Conservation (phyloP, 2,113 vertebrate species). For the Meriones unguiculatus region DNA sequence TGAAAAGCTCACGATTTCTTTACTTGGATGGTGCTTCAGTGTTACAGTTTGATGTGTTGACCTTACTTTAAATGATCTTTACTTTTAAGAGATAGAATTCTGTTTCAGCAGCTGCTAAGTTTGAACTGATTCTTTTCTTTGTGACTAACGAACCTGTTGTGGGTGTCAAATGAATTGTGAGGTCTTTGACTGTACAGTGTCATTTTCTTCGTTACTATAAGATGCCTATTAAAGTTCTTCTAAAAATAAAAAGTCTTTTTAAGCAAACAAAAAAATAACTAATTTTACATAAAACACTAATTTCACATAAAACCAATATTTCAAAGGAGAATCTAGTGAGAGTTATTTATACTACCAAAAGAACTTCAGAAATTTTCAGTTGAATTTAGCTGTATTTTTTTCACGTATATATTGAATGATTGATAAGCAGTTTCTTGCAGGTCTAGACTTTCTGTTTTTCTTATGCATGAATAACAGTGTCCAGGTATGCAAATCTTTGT, state of each 20-base stretch:
- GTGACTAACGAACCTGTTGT: neutral
- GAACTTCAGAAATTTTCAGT: neutral
- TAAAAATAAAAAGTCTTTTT: neutral
- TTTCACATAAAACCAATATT: neutral
- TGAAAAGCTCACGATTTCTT: neutral
- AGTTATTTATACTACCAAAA: neutral
- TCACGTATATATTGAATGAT: neutral
- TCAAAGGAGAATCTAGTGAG: neutral
- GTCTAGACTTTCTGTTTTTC: neutral
- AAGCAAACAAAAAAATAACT: neutral
- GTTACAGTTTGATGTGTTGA: neutral
- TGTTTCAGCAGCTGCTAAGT: neutral
- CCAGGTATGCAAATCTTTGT: neutral
- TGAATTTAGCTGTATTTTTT: neutral
- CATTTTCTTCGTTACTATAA: neutral
- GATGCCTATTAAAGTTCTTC: neutral
- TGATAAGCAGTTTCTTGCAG: neutral
- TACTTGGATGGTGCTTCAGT: neutral
- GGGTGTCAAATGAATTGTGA: constrained; percentile 1
- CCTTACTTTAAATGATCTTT: neutral
- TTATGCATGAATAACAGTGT: neutral
- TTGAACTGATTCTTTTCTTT: neutral
- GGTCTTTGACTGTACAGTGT: neutral
- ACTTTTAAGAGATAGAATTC: neutral
- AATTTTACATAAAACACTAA: neutral